Base-by-base conservation (phyloP, 2,888 invertebrate genomes). In the Eupeodes luniger region DNA sequence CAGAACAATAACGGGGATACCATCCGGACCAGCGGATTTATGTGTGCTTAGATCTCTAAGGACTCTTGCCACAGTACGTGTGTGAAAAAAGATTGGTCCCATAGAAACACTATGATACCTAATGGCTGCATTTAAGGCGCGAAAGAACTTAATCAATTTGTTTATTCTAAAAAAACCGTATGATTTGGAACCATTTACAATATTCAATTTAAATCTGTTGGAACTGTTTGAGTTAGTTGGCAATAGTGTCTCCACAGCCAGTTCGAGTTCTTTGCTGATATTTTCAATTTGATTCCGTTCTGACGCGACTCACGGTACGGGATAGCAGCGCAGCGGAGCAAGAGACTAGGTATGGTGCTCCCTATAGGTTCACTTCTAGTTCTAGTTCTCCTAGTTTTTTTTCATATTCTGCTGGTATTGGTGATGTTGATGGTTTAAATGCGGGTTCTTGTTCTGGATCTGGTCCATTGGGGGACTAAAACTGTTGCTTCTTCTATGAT, bases 381-480 rank as follows among this genome's bases (percentile, higher is more conserved):
- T 87, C 80, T 83, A 77, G 80, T 80, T 87, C 80, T 84, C 80
- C 80, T 87, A 80, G 80, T 83, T 83, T 76, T 80, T 62, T 59
- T 57, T 10, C 57, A 57, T 47, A 27, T 75, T n/a, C 34, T 66
- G 44, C 4, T 82, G 53, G 49, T 76, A 49, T 27, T 77, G 59
- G 76, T 81, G 16, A 59, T 44, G 81, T n/a, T 47, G 27, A 70
- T 70, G 79, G 75, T 72, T 80, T 72, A 19, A 75, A 83, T 76
- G 76, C 67, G 80, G 77, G 80, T 84, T 87, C 80, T 87, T 76
- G 61, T 84, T 87, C 84, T 74, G 84, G 76, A 87, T 87, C 80
- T 80, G 84, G 77, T 81, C 87, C 80, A 87, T 87, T 61, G 83
- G 86, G 81, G 72, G 66, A 61, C 69, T 69, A 27, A 55, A 44